Evolutionary conservation across 2,113 vertebrate genomes (phyloP).

Genomic region (Oostethus manadensis): DNA sequence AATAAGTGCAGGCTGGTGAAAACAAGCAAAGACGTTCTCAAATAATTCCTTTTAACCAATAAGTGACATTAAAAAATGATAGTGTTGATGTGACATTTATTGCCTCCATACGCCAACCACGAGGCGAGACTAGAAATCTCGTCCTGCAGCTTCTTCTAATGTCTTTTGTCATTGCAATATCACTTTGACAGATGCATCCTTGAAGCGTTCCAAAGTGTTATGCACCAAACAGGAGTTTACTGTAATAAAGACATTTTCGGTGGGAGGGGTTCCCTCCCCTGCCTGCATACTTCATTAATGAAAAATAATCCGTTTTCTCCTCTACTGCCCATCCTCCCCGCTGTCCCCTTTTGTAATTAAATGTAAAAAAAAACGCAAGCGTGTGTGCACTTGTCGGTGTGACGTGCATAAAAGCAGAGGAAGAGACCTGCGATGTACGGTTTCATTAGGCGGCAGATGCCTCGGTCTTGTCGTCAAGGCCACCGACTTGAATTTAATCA

Average conservation of each 20-base stretch:
- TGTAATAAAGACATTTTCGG: slow-evolving; percentile 1
- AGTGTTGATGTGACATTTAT: neutral
- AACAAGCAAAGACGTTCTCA: no score
- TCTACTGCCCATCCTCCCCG: slow-evolving; percentile 6
- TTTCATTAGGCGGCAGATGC: slow-evolving; percentile 10
- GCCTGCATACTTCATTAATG: slow-evolving; percentile 7
- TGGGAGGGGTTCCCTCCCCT: slow-evolving; percentile 1
- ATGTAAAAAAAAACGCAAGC: neutral
- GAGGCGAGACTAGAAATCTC: neutral
- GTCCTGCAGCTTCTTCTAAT: neutral
- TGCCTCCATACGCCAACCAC: no score
- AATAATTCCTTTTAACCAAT: no score
- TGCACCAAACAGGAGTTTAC: neutral
- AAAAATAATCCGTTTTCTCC: slow-evolving; percentile 8
- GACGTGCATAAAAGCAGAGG: neutral
- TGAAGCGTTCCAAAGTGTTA: neutral
- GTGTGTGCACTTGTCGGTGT: neutral
- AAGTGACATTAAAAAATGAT: neutral
- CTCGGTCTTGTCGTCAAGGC: slow-evolving; percentile 1
- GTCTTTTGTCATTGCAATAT: neutral
- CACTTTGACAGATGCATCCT: neutral
- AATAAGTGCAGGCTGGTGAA: no score
- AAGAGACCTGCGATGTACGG: neutral
- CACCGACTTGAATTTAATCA: neutral
- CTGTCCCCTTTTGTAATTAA: slow-evolving; percentile 10